Evolutionary conservation across 92 coral and sea anemone genomes (phyloP).

Genomic region (Epizoanthus fatuus): DNA sequence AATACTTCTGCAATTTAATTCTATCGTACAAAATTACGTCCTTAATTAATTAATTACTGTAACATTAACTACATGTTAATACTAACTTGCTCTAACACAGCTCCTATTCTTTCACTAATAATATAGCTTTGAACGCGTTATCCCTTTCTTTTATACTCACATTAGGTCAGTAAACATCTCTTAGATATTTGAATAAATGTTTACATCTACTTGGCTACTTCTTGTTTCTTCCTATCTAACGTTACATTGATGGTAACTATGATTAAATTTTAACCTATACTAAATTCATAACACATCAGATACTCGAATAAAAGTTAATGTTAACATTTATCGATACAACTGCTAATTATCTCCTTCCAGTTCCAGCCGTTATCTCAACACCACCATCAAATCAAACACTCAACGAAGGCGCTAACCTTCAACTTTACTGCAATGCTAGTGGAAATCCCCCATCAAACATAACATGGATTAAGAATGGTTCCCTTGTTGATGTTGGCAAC

Average conservation of each 20-base stretch:
- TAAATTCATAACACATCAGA: neutral
- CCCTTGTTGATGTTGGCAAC: neutral
- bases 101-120: too few relatives aligned
- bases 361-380: conserved; percentile 3
- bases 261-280: neutral
- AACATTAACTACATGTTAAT: too few relatives aligned
- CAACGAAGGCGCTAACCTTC: neutral
- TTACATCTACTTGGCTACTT: too few relatives aligned
- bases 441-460: conserved; percentile 24
- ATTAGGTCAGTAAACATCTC: too few relatives aligned
- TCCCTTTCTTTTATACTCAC: too few relatives aligned
- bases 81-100: too few relatives aligned
- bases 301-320: neutral
- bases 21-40: too few relatives aligned
- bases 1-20: neutral
- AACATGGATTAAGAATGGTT: conserved; percentile 6
- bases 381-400: conserved; percentile 24
- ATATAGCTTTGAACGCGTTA: too few relatives aligned
- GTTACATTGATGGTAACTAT: neutral
- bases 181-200: too few relatives aligned
- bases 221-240: too few relatives aligned
- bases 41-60: too few relatives aligned
- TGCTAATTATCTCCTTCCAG: conserved; percentile 7
- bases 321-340: neutral
- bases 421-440: conserved; percentile 36